phyloP scores from a whole-genome alignment of 2,797 vertebrate genomes.

The Fistularia tabacaria region DNA sequence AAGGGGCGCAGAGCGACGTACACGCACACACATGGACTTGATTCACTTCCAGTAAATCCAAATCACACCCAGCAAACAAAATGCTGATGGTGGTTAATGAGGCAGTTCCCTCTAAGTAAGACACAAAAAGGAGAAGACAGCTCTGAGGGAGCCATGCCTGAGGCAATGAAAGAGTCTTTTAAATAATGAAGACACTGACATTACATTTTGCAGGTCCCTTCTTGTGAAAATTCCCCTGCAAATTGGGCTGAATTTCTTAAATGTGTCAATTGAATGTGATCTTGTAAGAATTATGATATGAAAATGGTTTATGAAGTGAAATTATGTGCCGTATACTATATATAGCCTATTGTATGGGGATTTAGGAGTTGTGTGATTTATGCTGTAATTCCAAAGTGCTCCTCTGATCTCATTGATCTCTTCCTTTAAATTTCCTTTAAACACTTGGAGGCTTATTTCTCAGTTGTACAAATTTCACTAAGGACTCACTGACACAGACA shows the following conservation, averaged over 20 bases:
- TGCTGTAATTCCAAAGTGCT: background rate
- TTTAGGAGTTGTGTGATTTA: too few relatives aligned
- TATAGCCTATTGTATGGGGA: too few relatives aligned
- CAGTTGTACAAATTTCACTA: constrained; percentile 7
- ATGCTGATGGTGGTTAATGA: constrained; percentile 75
- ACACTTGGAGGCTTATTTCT: background rate
- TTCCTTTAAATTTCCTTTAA: background rate
- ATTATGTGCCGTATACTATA: constrained; percentile 24
- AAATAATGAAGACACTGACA: constrained; percentile 45
- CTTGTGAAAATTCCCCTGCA: constrained; percentile 2
- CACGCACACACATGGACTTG: constrained; percentile 14
- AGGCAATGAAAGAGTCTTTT: background rate
- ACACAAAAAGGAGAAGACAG: constrained; percentile 42
- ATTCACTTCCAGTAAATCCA: constrained; percentile 53
- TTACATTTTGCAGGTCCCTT: constrained; percentile 54
- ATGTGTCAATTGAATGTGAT: too few relatives aligned
- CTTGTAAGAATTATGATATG: too few relatives aligned
- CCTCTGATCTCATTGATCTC: constrained; percentile 15
- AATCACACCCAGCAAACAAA: constrained; percentile 65
- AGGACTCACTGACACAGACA: constrained; percentile 4
- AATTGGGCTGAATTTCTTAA: too few relatives aligned
- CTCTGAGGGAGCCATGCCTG: background rate
- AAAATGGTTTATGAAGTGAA: constrained; percentile 1
- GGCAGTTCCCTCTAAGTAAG: constrained; percentile 61
- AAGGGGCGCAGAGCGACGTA: constrained; percentile 13